Conservation (phyloP, 2,888 invertebrate genomes). For the Temnothorax ravouxi region DNA sequence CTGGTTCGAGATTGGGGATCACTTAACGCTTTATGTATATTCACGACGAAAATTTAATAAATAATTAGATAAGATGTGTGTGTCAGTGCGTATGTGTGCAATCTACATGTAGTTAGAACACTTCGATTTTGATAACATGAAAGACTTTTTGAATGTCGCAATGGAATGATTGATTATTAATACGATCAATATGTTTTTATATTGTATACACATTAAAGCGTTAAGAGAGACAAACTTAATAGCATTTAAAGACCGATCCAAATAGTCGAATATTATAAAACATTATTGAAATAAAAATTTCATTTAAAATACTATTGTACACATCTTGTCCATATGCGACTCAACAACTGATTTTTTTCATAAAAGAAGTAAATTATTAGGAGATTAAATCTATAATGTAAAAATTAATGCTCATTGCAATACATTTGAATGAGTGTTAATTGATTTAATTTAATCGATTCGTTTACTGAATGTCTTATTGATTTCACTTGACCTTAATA, state of each 20-base stretch:
- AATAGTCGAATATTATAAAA: not conserved
- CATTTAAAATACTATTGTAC: not conserved
- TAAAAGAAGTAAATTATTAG: not conserved
- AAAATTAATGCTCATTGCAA: conserved; percentile 3
- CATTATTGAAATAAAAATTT: not conserved
- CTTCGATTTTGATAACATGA: too few species aligned
- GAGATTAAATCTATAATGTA: not conserved
- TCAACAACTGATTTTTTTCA: not conserved
- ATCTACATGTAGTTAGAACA: too few species aligned
- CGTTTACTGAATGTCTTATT: not conserved
- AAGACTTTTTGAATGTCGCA: too few species aligned
- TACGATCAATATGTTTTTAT: too few species aligned
- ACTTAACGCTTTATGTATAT: not conserved
- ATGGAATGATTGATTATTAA: too few species aligned
- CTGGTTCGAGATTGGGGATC: not conserved
- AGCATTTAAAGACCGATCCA: not conserved
- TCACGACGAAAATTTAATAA: not conserved
- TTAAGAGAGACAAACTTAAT: not conserved
- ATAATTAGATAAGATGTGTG: not conserved
- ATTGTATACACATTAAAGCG: not conserved
- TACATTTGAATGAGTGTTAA: not conserved
- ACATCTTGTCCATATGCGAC: not conserved
- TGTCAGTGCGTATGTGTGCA: too few species aligned
- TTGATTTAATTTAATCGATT: not conserved
- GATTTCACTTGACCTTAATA: not conserved